Evolutionary conservation across 2,888 invertebrate genomes (phyloP).

Genomic region (Hypomecis punctinalis): DNA sequence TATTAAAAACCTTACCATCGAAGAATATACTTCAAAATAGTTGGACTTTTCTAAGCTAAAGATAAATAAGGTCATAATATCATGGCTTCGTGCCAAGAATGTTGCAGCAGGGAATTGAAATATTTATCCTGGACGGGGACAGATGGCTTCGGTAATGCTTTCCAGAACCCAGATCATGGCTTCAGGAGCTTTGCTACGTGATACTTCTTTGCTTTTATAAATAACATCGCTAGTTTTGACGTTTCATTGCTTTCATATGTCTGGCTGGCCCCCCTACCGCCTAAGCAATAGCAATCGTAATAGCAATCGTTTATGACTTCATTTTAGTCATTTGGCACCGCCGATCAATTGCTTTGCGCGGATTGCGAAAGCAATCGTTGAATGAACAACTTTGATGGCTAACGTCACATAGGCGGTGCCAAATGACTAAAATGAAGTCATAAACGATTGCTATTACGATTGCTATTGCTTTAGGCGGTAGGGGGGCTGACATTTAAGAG

Average conservation of each 20-base stretch:
- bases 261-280: too few relatives aligned
- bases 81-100: slow-evolving; percentile 21
- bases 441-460: too few relatives aligned
- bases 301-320: too few relatives aligned
- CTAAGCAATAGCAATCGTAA: too few relatives aligned
- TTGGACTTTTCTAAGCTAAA: slow-evolving; percentile 14
- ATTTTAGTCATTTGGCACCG: too few relatives aligned
- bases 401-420: too few relatives aligned
- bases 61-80: slow-evolving; percentile 10
- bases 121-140: slow-evolving; percentile 40
- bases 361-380: too few relatives aligned
- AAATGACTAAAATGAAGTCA: too few relatives aligned
- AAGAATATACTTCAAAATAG: background rate
- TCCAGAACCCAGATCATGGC: slow-evolving; percentile 35
- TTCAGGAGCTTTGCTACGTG: slow-evolving; percentile 20
- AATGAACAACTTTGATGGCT: too few relatives aligned
- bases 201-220: slow-evolving; percentile 18
- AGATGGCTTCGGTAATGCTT: slow-evolving; percentile 39
- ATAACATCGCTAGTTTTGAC: background rate
- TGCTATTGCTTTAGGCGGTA: too few relatives aligned
- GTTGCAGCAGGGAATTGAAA: slow-evolving; percentile 32
- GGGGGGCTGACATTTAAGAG: too few relatives aligned
- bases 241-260: background rate
- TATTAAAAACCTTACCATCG: background rate
- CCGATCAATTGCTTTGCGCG: too few relatives aligned